These are phyloP conservation scores for Australoheros scitulus DNA, from an alignment of 2,113 vertebrate genomes.

Conservation along the genomic window DNA sequence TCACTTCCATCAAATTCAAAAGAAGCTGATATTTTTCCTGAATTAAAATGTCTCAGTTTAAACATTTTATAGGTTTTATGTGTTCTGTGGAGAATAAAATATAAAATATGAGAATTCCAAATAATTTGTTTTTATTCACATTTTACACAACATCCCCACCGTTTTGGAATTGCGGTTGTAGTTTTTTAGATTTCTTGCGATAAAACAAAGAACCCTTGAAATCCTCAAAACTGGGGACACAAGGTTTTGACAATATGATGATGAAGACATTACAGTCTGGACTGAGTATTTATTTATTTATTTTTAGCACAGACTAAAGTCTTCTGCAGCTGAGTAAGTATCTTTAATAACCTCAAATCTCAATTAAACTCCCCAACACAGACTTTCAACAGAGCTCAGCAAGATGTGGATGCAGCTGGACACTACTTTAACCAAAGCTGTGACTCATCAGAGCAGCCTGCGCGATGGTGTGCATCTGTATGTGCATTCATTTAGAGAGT, in stretches of 20 bases:
- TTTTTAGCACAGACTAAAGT: not conserved
- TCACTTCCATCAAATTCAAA: not conserved
- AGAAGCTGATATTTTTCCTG: not conserved
- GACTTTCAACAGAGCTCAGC: not conserved
- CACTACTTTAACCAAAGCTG: conserved; percentile 32
- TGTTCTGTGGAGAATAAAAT: not conserved
- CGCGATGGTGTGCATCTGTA: conserved; percentile 10
- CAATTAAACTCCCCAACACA: not conserved
- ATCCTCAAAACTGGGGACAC: not conserved
- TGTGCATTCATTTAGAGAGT: conserved; percentile 43
- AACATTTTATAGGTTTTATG: not conserved
- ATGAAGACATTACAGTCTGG: conserved; percentile 12
- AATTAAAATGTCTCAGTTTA: not conserved
- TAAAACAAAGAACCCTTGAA: not conserved
- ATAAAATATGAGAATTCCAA: not conserved
- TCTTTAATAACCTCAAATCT: not conserved
- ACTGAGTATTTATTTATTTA: not conserved
- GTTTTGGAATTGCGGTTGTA: not conserved
- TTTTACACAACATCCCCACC: not conserved
- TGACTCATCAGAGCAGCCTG: conserved; percentile 31
- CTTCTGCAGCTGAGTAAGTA: not conserved
- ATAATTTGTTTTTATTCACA: not conserved
- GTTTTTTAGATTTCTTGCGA: not conserved
- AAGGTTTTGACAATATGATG: not conserved
- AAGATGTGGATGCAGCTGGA: conserved; percentile 22